Percentiles rank a stretch among this genome's conserved stretches.
Conservation (phyloP, 35 echinoderm and acorn worm species). For the Heliocidaris tuberculata region DNA sequence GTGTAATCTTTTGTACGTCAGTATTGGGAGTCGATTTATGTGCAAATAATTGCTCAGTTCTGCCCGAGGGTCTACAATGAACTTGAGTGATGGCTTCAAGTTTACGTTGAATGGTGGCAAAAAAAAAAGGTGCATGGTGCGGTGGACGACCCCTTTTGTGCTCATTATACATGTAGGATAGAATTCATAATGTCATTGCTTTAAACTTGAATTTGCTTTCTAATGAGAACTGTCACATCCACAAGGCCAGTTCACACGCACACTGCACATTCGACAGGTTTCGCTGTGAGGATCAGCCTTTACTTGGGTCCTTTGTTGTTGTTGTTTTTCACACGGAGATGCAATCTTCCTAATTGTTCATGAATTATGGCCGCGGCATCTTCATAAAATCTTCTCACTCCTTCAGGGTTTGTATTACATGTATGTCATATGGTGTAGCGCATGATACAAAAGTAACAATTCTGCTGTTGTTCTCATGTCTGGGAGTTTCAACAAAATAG, state of each 20-base stretch:
- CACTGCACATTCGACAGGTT: background rate
- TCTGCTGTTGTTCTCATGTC: background rate
- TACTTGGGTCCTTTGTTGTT: background rate
- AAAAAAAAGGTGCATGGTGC: background rate
- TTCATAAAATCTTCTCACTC: background rate
- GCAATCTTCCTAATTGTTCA: background rate
- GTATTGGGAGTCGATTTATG: background rate
- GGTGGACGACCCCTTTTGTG: background rate
- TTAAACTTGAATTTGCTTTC: no score
- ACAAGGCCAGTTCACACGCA: background rate
- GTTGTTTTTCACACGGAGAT: background rate
- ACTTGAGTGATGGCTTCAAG: background rate
- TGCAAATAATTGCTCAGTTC: background rate
- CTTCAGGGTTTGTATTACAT: background rate
- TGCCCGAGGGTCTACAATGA: background rate
- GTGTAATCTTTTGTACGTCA: constrained; percentile 5
- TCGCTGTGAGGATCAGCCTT: background rate
- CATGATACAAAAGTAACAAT: background rate
- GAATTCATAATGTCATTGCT: no score
- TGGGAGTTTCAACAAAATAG: background rate
- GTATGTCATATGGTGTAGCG: background rate
- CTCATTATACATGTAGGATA: no score
- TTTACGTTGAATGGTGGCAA: background rate
- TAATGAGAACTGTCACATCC: no score
- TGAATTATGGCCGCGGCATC: background rate